Evolutionary conservation across 2,888 invertebrate genomes (phyloP), one percentile per base, ranked within the genome.

Genomic region (Diadromus collaris): DNA sequence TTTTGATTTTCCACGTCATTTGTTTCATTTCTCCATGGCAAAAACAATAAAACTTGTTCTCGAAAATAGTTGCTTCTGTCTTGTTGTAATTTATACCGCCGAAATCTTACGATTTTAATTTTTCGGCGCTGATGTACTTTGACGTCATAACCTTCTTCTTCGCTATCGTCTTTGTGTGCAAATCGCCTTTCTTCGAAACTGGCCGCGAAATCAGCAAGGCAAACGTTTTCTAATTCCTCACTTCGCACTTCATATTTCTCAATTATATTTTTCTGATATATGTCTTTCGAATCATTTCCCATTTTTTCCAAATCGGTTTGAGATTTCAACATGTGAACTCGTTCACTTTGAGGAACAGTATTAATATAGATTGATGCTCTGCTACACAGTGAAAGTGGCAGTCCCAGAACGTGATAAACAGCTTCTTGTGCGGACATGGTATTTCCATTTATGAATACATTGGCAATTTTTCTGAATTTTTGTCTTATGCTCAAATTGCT

Each of bases 291-390:
- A 69, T 78, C 63, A 13, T 44, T 34, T 19, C 27, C 32, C 51
- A 78, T 27, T 54, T 76, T 60, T 61, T 63, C 34, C 19, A 67
- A 64, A 68, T 76, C 75, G 46, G 68, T 56, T 64, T 51, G 46
- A 44, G 16, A 44, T 68, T 82, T 82, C 38, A 82, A 63, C 63
- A 82, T 75, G 9, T 48, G 67, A n/a, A 75, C 74, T 54, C 78
- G 54, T 70, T 83, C 76, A 38, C 68, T 60, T 73, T 72, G 38
- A 29, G 60, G 34, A n/a, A 60, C 60, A n/a, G 60, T 60, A 60
- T 60, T 60, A 60, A 60, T 34, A 9, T 60, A 60, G 32, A 60
- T 60, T 16, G 60, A 60, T 16, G 32, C 7, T 60, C 60, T 60
- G 29, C 32, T 32, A 19, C 32, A 60, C n/a, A 32, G 19, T n/a